These are phyloP conservation scores for Heliornis fulica DNA, from an alignment of 2,113 vertebrate species.

Conservation along the genomic window DNA sequence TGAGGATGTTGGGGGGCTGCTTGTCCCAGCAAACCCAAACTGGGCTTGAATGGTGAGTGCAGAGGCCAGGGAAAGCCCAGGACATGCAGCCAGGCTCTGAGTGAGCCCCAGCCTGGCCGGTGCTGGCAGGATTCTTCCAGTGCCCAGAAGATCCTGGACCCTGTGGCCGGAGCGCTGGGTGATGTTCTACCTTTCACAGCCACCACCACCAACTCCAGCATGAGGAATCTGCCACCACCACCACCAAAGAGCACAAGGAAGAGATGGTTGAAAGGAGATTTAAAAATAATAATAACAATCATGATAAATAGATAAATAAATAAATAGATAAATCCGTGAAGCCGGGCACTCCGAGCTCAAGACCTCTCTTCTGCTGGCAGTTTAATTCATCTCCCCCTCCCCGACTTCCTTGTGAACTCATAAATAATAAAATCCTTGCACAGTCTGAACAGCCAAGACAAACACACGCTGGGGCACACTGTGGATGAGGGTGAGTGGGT, in stretches of 20 bases:
- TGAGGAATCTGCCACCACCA: neutral
- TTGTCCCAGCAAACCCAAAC: neutral
- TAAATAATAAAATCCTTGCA: neutral
- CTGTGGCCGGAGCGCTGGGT: neutral
- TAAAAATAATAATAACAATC: too few species aligned
- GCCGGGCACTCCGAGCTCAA: neutral
- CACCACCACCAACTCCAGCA: neutral
- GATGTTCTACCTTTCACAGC: neutral
- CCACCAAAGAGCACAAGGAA: rapidly evolving
- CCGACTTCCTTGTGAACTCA: neutral
- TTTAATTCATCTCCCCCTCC: slow-evolving; percentile 11
- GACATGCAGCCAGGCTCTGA: rapidly evolving
- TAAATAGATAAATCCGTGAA: neutral
- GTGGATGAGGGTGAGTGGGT: neutral
- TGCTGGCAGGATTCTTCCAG: rapidly evolving
- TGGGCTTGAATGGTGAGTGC: rapidly evolving
- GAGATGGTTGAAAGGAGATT: neutral
- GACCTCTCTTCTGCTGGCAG: neutral
- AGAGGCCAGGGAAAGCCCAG: rapidly evolving
- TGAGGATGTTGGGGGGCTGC: too few species aligned
- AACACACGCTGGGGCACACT: neutral
- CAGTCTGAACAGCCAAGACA: slow-evolving; percentile 1
- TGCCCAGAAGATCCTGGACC: neutral
- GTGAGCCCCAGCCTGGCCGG: rapidly evolving
- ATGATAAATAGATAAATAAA: too few species aligned